Percentiles rank a stretch among this genome's conserved stretches.
Conservation (phyloP, 2,113 vertebrate species). For the Bujurquina vittata region DNA sequence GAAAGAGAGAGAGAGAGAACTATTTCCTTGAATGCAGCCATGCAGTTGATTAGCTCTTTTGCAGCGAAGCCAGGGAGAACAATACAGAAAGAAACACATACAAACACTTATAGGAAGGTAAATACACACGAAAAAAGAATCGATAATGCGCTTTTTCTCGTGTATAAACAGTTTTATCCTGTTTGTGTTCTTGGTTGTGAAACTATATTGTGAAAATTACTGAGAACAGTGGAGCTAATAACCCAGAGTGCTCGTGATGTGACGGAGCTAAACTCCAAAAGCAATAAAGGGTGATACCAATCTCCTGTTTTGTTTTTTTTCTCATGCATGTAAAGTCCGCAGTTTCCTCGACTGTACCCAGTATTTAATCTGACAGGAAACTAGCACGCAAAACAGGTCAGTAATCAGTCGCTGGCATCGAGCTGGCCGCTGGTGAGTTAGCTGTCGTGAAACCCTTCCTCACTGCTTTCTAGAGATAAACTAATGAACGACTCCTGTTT, state of each 20-base stretch:
- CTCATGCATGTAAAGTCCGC: constrained; percentile 10
- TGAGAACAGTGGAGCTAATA: neutral
- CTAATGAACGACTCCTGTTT: constrained; percentile 7
- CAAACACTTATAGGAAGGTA: constrained; percentile 7
- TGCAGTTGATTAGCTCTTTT: neutral
- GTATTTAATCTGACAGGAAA: constrained; percentile 58
- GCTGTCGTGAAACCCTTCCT: constrained; percentile 35
- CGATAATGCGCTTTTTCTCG: neutral
- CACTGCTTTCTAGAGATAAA: constrained; percentile 8
- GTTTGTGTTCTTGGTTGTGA: neutral
- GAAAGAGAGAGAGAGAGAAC: neutral
- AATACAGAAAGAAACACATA: constrained; percentile 17
- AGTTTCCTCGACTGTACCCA: constrained; percentile 36
- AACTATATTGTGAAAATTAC: neutral
- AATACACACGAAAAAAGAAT: neutral
- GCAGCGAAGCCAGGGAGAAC: constrained; percentile 1
- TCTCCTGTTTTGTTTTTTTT: neutral
- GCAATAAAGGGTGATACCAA: constrained; percentile 20
- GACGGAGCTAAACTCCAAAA: neutral
- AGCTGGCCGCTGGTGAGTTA: constrained; percentile 46
- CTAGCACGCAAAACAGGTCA: constrained; percentile 44
- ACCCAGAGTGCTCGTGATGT: neutral
- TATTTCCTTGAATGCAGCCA: neutral
- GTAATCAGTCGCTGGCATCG: constrained; percentile 58
- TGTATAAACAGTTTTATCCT: constrained; percentile 9